A percentile compares a stretch with the other conserved stretches of the same genome.
phyloP scores from a whole-genome alignment of 2,888 invertebrate genomes.

The Andricus curvator region DNA sequence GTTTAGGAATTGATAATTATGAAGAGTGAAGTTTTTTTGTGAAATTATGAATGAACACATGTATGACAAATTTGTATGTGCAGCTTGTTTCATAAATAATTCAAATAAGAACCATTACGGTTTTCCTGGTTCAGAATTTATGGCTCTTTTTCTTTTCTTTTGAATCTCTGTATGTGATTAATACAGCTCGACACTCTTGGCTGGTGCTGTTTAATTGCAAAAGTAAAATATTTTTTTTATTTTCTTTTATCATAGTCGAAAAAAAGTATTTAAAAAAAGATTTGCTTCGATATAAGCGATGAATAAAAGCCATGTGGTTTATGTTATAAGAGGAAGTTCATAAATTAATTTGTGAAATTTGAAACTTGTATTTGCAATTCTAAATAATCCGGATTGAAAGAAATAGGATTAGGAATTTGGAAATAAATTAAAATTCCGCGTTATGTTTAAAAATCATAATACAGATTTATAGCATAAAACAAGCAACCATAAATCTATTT shows the following conservation, averaged over 20 bases:
- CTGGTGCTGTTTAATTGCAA: not conserved
- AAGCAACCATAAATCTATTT: too few species aligned
- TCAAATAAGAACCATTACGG: constrained; percentile 17
- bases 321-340: not conserved
- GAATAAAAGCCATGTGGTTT: too few species aligned
- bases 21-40: not conserved
- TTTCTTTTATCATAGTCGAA: not conserved
- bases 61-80: constrained; percentile 8
- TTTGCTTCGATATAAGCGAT: too few species aligned
- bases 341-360: not conserved
- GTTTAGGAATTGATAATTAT: not conserved
- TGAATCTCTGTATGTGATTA: constrained; percentile 20
- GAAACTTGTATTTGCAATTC: too few species aligned
- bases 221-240: not conserved
- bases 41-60: not conserved
- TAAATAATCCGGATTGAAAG: too few species aligned
- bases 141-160: not conserved
- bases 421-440: too few species aligned
- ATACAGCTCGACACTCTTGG: constrained; percentile 1
- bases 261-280: too few species aligned
- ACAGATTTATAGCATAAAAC: too few species aligned
- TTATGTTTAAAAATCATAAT: too few species aligned
- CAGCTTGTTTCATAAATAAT: constrained; percentile 17
- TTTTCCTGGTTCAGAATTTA: constrained; percentile 10
- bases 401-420: too few species aligned